These are phyloP conservation scores for Synergus laeviventris DNA, from an alignment of 2,888 invertebrate genomes.

Conservation along the genomic window DNA sequence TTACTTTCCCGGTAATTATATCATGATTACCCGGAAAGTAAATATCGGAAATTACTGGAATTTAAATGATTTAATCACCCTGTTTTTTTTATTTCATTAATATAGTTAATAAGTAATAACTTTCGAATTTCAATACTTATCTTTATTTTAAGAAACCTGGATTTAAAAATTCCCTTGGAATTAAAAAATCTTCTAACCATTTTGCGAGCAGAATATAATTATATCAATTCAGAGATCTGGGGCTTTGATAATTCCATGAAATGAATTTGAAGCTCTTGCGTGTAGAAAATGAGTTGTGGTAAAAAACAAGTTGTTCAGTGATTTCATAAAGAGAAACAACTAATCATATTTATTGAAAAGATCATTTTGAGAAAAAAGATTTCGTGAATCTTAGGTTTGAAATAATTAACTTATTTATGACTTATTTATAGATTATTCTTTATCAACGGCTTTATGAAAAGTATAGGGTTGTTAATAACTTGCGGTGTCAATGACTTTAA, in stretches of 20 bases:
- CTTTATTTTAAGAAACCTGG: neutral
- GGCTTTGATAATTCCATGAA: neutral
- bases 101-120: too few species aligned
- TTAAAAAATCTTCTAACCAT: neutral
- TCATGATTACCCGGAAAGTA: too few species aligned
- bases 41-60: too few species aligned
- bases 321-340: neutral
- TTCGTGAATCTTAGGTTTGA: too few species aligned
- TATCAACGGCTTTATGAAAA: neutral
- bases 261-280: neutral
- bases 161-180: neutral
- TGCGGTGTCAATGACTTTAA: slow-evolving; percentile 5
- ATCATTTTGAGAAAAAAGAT: neutral
- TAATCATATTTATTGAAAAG: neutral
- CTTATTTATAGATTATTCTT: neutral
- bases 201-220: neutral
- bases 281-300: neutral
- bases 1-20: neutral
- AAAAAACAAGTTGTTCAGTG: neutral
- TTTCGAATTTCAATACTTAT: neutral
- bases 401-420: too few species aligned
- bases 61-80: neutral
- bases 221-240: neutral
- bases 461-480: neutral
- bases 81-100: neutral